phyloP scores from a whole-genome alignment of 2,113 vertebrate species.

The Pluvianellus socialis region DNA sequence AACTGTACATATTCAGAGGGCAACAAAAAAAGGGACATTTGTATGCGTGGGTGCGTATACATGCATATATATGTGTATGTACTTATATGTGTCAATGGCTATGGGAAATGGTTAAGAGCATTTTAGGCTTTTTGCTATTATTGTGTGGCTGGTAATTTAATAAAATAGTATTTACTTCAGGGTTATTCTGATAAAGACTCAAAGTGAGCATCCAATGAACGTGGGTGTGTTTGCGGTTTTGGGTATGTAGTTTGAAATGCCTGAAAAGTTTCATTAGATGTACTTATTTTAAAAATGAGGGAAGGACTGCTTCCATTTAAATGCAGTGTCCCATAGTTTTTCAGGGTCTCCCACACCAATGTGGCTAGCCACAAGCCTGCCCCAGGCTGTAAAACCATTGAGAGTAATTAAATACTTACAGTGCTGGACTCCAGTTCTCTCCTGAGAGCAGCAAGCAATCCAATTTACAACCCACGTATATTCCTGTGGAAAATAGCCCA shows the following conservation, averaged over 20 bases:
- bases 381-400: background rate
- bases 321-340: background rate
- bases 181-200: background rate
- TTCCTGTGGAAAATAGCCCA: background rate
- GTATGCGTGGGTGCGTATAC: background rate
- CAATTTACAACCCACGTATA: background rate
- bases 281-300: background rate
- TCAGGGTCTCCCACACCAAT: background rate
- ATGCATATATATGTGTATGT: background rate
- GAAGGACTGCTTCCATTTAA: background rate
- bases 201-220: background rate
- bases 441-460: background rate
- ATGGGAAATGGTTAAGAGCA: background rate
- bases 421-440: background rate
- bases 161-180: background rate
- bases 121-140: background rate
- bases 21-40: background rate
- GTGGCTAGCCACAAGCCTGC: background rate
- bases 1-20: background rate
- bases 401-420: conserved; percentile 17
- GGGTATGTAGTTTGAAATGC: background rate
- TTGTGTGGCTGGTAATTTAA: background rate
- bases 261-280: background rate
- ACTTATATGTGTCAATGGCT: background rate
- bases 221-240: background rate